A percentile compares a stretch with the other conserved stretches of the same genome.
These are phyloP conservation scores for Omphaloscelis lunosa DNA, from an alignment of 2,888 invertebrate genomes.

Conservation along the genomic window DNA sequence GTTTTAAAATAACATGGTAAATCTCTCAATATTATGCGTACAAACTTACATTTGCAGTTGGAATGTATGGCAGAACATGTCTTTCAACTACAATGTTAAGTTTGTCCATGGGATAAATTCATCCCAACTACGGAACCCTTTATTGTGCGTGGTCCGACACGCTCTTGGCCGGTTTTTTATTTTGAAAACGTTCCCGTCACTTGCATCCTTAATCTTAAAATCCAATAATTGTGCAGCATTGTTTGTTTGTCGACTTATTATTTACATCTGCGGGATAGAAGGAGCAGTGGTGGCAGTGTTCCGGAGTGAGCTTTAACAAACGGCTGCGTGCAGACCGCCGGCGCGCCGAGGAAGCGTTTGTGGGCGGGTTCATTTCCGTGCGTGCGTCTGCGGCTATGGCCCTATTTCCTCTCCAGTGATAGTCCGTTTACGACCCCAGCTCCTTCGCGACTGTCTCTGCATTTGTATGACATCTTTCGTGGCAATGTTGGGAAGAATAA, in stretches of 20 bases:
- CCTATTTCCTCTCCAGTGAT: conserved; percentile 78
- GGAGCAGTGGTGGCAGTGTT: conserved; percentile 38
- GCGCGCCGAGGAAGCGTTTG: conserved; percentile 70
- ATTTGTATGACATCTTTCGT: conserved; percentile 23
- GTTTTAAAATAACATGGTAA: no score
- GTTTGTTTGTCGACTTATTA: conserved; percentile 22
- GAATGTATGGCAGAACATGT: no score
- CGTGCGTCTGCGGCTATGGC: conserved; percentile 75
- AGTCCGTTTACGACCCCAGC: conserved; percentile 76
- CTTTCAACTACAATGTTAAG: no score
- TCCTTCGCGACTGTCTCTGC: conserved; percentile 33
- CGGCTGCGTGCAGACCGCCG: conserved; percentile 68
- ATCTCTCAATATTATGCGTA: no score
- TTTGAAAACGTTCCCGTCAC: not conserved
- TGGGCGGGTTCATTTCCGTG: conserved; percentile 82
- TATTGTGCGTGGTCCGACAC: no score
- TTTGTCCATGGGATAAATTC: no score
- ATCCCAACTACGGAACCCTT: no score
- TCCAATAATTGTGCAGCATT: conserved; percentile 6
- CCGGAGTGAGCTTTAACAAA: conserved; percentile 60
- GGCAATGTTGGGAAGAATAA: conserved; percentile 7
- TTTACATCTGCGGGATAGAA: conserved; percentile 19
- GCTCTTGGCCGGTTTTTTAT: not conserved
- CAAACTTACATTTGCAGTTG: no score
- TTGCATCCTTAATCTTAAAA: not conserved